A percentile compares a stretch with the other conserved stretches of the same genome.
Evolutionary conservation across 2,113 vertebrate genomes (phyloP).

Genomic region (Neofelis nebulosa): DNA sequence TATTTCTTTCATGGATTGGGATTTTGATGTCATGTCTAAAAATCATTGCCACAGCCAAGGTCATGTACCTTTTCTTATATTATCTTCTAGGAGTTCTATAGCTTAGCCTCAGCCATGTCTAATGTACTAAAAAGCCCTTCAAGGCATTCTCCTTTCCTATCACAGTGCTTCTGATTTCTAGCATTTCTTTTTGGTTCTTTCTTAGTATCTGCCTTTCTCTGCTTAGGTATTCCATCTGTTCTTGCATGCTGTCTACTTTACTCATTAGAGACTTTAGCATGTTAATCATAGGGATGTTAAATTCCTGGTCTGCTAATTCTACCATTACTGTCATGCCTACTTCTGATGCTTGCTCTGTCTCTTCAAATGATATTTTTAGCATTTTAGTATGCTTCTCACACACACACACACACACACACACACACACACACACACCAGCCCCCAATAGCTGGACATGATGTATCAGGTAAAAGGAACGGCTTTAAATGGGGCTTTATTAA

Average conservation of each 20-base stretch:
- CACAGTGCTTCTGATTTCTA: too few species aligned
- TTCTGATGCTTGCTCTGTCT: neutral
- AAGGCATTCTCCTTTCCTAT: too few species aligned
- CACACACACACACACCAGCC: too few species aligned
- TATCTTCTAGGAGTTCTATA: neutral
- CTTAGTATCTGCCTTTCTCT: too few species aligned
- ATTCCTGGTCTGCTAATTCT: neutral
- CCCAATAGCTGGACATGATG: neutral
- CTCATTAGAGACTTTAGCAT: neutral
- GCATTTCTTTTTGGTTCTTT: too few species aligned
- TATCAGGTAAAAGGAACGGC: neutral
- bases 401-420: too few species aligned
- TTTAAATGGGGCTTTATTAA: neutral
- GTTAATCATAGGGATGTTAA: neutral
- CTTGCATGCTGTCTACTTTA: neutral
- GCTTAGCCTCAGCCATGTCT: neutral
- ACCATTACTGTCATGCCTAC: neutral
- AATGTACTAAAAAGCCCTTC: too few species aligned
- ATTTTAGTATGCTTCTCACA: neutral
- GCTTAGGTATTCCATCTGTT: neutral
- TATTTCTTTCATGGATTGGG: too few species aligned
- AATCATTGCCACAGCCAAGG: neutral
- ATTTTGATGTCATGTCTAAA: neutral
- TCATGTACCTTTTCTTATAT: neutral
- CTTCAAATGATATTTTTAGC: neutral